A percentile compares a stretch with the other conserved stretches of the same genome.
These are phyloP conservation scores for Halcyon smyrnensis DNA, from an alignment of 2,797 vertebrate species.

Conservation along the genomic window DNA sequence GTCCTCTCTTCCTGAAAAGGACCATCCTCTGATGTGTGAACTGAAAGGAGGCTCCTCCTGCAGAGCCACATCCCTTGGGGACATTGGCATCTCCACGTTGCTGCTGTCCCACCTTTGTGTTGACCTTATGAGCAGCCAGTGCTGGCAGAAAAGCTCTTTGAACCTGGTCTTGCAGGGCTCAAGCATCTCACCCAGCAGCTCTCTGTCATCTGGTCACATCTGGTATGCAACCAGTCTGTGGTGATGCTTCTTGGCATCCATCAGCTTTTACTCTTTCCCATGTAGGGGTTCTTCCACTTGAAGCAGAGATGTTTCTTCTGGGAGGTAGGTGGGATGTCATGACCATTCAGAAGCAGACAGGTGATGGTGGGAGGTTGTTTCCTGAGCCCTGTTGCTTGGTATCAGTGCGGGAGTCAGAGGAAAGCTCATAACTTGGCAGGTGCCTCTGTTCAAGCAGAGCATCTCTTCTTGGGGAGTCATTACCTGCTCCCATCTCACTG, in stretches of 20 bases:
- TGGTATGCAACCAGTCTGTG: accelerated
- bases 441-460: neutral
- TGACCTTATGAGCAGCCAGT: neutral
- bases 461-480: neutral
- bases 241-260: neutral
- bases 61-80: neutral
- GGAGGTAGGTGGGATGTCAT: accelerated
- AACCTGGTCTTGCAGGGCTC: neutral
- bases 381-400: neutral
- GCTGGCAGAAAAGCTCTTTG: neutral
- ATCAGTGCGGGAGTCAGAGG: neutral
- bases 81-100: accelerated
- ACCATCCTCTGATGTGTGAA: neutral
- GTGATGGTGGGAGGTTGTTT: neutral
- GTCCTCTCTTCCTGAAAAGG: neutral
- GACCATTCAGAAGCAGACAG: neutral
- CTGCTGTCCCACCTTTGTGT: neutral
- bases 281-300: neutral
- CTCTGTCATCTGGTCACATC: accelerated
- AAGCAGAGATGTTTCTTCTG: neutral
- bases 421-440: neutral
- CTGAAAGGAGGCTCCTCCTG: neutral
- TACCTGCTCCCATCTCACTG: neutral
- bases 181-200: neutral
- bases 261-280: neutral